phyloP scores from a whole-genome alignment of 64 coral and sea anemone genomes.

The Catalaphyllia jardinei region DNA sequence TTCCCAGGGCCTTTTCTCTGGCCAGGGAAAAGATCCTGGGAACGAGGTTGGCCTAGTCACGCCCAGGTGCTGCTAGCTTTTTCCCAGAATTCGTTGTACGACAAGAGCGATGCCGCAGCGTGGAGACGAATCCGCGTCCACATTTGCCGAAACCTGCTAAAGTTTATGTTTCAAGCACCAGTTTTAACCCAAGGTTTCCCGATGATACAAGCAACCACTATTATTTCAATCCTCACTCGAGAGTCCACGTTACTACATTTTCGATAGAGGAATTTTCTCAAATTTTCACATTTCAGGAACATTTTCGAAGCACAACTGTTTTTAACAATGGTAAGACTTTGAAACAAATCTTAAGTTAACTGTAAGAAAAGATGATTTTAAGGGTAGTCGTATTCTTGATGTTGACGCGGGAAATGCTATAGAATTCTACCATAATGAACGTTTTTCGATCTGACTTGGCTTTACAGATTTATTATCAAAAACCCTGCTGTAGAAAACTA shows the following conservation, averaged over 20 bases:
- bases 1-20: no score
- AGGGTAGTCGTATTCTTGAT: background rate
- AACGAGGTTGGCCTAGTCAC: no score
- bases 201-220: background rate
- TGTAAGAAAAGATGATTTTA: background rate
- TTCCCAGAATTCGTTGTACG: background rate
- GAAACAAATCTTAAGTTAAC: background rate
- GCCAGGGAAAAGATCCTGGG: no score
- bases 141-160: background rate
- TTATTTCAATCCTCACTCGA: background rate
- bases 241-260: background rate
- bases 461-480: background rate
- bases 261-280: background rate
- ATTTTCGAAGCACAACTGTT: background rate
- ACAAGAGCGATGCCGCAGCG: background rate
- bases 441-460: background rate
- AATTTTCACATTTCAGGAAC: background rate
- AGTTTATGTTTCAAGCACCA: background rate
- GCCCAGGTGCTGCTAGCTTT: no score
- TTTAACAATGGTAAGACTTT: background rate
- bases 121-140: background rate
- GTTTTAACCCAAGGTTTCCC: background rate
- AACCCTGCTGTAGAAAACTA: no score
- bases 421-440: background rate
- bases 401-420: background rate